Base-by-base conservation (phyloP, 2,888 invertebrate species). In the Lasioglossum zephyrum region DNA sequence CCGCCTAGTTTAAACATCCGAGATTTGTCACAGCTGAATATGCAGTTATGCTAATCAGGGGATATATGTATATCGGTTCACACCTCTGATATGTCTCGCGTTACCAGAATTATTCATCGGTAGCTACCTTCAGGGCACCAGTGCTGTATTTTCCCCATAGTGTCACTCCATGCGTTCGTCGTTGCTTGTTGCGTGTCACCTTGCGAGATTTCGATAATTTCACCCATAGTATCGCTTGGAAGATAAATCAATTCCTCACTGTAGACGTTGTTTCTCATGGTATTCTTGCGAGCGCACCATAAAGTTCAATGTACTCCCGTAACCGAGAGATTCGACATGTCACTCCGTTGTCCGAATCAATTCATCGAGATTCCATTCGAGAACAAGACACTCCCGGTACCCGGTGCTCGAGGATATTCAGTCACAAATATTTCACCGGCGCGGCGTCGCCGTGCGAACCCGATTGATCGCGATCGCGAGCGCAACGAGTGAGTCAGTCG, bases 101-200 rank as follows among this genome's bases (percentile, higher is more conserved):
- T 77, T 79, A 79, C 41, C 73, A 72, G 70, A 69, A 86, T 77
- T 79, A 82, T 74, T 53, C 77, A 76, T 31, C 66, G 57, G 84
- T 77, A 82, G 78, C 84, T 93, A 95, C 95, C 94, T 95, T 94
- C 94, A 74, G 94, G 95, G 87, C 92, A 92, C 95, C 94, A 95
- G 87, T 95, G 94, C 87, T 95, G 94, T 87, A 95, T 95, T 87
- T 93, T 94, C 49, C 93, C 94, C 93, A 94, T 94, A 31, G 93
- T 94, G 88, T 93, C 93, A 79, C 87, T 92, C 93, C 93, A 94
- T 81, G 92, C 93, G 77, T 93, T 92, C 69, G 47, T 66, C 53
- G 78, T 16, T 63, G 82, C 84, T 79, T 82, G 76, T 31, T 77
- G 79, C 39, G 18, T n/a, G 44, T 90, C 87, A 11, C 82, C 82